These are phyloP conservation scores for Clytia hemisphaerica DNA, from an alignment of 30 jellyfish, hydroid and myxozoan genomes.

Conservation along the genomic window DNA sequence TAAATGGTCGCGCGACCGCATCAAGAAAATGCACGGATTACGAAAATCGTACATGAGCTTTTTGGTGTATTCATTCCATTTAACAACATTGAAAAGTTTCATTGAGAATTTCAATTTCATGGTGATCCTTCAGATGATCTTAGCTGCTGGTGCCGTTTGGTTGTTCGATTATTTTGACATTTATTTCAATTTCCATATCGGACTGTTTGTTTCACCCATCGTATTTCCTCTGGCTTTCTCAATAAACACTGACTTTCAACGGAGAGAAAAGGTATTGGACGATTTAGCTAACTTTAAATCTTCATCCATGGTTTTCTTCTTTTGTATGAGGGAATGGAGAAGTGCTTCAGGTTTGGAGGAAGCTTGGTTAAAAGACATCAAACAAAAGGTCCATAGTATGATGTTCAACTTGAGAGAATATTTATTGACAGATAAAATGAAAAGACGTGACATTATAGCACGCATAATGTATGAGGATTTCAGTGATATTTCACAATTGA, in stretches of 20 bases:
- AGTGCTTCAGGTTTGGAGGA: slow-evolving; percentile 31
- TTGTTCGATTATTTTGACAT: slow-evolving; percentile 1
- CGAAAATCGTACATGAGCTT: slow-evolving; percentile 15
- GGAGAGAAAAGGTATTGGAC: slow-evolving; percentile 94
- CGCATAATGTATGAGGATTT: slow-evolving; percentile 87
- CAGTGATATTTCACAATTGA: slow-evolving; percentile 84
- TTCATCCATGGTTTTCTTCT: slow-evolving; percentile 77
- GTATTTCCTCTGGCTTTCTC: slow-evolving; percentile 96
- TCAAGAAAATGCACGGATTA: slow-evolving; percentile 44
- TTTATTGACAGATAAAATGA: slow-evolving; percentile 63
- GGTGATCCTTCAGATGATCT: slow-evolving; percentile 79
- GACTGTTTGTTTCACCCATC: slow-evolving; percentile 94
- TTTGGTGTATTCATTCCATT: slow-evolving; percentile 11
- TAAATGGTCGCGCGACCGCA: slow-evolving; percentile 73
- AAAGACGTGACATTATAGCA: slow-evolving; percentile 42
- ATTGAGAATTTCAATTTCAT: slow-evolving; percentile 68
- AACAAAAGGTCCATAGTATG: slow-evolving; percentile 61
- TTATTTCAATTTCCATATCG: slow-evolving; percentile 64
- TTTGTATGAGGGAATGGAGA: slow-evolving; percentile 92
- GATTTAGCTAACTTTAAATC: slow-evolving; percentile 91
- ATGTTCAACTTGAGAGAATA: slow-evolving; percentile 87
- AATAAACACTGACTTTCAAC: slow-evolving; percentile 91
- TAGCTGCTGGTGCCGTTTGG: slow-evolving; percentile 57
- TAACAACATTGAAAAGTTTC: slow-evolving; percentile 58
- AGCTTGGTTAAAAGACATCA: slow-evolving; percentile 71